Base-by-base conservation (phyloP, 2,113 vertebrate genomes). In the Hydrolagus affinis region DNA sequence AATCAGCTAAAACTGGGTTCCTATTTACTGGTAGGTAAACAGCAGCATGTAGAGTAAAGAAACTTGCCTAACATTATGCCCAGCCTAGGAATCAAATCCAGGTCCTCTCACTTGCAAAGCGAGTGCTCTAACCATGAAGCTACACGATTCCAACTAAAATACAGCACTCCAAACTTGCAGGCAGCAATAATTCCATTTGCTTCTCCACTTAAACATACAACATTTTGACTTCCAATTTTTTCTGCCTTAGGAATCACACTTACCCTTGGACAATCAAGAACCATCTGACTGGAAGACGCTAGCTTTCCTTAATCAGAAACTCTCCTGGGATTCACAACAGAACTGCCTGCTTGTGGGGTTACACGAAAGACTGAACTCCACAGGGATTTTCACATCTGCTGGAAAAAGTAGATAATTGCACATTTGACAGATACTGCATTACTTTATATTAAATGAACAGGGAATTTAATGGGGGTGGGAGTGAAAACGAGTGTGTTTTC, bases 261-360 rank as follows among this genome's bases (percentile, higher is more conserved):
- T 80, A 83, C 28, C 86, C 86, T 60, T 86, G 86, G 86, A n/a
- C 64, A 83, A 30, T 56, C 68, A 78, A 83, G 86, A 83, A 70
- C 57, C 66, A 80, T 44, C 56, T 70, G 76, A 59, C 86, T 86
- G n/a, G 44, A 60, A 59, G 76, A n/a, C 68, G 86, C 70, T 86
- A 86, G 70, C 19, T 69, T 80, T 25, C 68, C 19, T 83, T 68
- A 17, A 83, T 66, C 9, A 66, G 7, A 80, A 62, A 17, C 66
- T 59, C 28, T 28, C 78, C 8, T 6, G 21, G 59, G 32, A 21
- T 60, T 56, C 59, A 62, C 21, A 28, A 30, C 62, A 66, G 78
- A 66, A 68, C 78, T 83, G 62, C 62, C 78, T 66, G 17, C 78
- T 10, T 21, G 14, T 28, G 8, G 62, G 60, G 32, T 68, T 83